Evolutionary conservation across 2,888 invertebrate genomes (phyloP).

Genomic region (Parnassius apollo): DNA sequence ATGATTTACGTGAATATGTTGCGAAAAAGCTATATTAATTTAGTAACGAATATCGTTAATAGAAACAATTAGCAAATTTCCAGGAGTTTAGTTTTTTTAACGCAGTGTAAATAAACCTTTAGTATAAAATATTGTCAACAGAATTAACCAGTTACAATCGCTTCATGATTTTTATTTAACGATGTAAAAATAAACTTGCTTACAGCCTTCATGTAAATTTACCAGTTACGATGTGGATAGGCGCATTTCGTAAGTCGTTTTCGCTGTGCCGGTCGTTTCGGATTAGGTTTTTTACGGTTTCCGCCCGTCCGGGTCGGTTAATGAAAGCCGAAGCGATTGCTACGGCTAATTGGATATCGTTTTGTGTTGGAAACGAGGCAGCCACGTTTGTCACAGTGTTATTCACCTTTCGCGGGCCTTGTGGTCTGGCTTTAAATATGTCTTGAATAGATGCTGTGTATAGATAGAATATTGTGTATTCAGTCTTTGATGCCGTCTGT

Average conservation of each 20-base stretch:
- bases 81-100: no score
- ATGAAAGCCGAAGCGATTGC: slow-evolving; percentile 64
- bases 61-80: no score
- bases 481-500: slow-evolving; percentile 18
- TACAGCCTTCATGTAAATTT: slow-evolving; percentile 15
- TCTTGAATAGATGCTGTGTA: slow-evolving; percentile 31
- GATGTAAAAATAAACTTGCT: neutral
- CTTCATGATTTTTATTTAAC: neutral
- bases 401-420: slow-evolving; percentile 53
- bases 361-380: slow-evolving; percentile 62
- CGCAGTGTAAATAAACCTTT: no score
- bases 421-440: slow-evolving; percentile 37
- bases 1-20: no score
- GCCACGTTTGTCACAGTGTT: slow-evolving; percentile 52
- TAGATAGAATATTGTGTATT: slow-evolving; percentile 17
- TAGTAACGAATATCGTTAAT: no score
- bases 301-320: slow-evolving; percentile 56
- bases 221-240: slow-evolving; percentile 52
- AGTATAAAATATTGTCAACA: no score
- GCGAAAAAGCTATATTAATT: no score
- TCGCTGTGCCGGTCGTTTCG: slow-evolving; percentile 44
- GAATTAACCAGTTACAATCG: neutral
- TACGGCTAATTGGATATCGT: slow-evolving; percentile 69
- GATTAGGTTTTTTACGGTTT: slow-evolving; percentile 50
- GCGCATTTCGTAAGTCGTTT: slow-evolving; percentile 56